Base-by-base conservation (phyloP, 2,113 vertebrate genomes). In the Misgurnus mizolepis region DNA sequence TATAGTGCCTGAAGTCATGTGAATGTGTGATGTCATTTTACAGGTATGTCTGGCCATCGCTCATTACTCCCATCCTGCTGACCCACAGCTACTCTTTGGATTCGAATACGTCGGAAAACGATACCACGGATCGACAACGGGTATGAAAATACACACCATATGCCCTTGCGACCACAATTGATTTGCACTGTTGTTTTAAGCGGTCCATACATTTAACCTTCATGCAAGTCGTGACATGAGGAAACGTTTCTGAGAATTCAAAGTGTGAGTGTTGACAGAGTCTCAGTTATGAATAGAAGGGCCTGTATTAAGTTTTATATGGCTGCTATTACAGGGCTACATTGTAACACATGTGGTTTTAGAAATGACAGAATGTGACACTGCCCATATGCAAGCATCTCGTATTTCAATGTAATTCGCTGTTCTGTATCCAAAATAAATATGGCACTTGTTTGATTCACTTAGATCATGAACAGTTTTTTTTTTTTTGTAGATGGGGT, bases 1-100 rank as follows among this genome's bases (percentile, higher is more conserved):
- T 47, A 43, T 41, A 39, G 5, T 68, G 15, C 41, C 45, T 81
- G 41, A 17, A 50, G 41, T 80, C 43, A 76, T 67, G 49, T 74
- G 55, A 7, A 15, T 78, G 6, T 58, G n/a, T 49, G 5, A 11
- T 86, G 39, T 82, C 47, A 43, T 18, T 71, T 74, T 10, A 83
- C 82, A 99, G 98, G 96, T 99, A 82, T 99, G 98, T 89, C 96
- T 99, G 86, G 97, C 97, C 70, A 96, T 99, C 84, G 97, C 96
- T 84, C 97, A 99, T 91, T 99, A 99, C 85, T 96, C 96, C 76
- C 96, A 98, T 84, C 97, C 98, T 80, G 96, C 97, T 0, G 97
- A 99, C 91, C 94, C 96, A 77, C 96, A 98, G 87, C 94, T 99
- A 78, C 94, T 99, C 76, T 99, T 99, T 92, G 98, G 97, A 7